phyloP scores from a whole-genome alignment of 2,797 vertebrate species.

The Gastrophryne carolinensis region DNA sequence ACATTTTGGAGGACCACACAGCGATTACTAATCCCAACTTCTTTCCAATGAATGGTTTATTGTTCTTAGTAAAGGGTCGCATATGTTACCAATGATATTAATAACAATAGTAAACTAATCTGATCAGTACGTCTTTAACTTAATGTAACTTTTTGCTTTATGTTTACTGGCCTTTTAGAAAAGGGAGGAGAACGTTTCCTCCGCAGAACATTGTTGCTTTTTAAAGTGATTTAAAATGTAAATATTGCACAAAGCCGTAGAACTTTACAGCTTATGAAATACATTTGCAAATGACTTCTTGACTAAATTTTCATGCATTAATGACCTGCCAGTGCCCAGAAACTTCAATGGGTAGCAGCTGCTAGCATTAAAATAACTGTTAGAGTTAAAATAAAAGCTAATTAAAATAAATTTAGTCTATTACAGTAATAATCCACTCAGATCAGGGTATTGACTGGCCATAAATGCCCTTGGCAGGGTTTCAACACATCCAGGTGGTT shows the following conservation, averaged over 20 bases:
- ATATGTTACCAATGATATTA: too few relatives aligned
- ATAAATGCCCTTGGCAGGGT: slow-evolving; percentile 28
- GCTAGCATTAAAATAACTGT: slow-evolving; percentile 44
- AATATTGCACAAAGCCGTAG: not conserved
- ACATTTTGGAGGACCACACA: too few relatives aligned
- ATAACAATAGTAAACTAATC: too few relatives aligned
- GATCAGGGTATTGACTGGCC: slow-evolving; percentile 33
- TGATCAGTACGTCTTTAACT: not conserved
- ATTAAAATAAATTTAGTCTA: slow-evolving; percentile 36
- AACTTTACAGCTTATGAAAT: not conserved
- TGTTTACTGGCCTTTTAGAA: not conserved
- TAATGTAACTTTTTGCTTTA: not conserved
- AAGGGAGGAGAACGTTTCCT: not conserved
- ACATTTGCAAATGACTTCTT: not conserved
- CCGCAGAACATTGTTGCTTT: not conserved
- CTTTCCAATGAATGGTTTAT: too few relatives aligned
- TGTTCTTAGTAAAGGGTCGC: too few relatives aligned
- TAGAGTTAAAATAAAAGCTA: slow-evolving; percentile 38
- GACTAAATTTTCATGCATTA: slow-evolving; percentile 24
- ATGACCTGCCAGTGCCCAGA: slow-evolving; percentile 38
- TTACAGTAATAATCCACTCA: slow-evolving; percentile 46
- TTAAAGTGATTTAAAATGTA: not conserved
- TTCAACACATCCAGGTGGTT: slow-evolving; percentile 33
- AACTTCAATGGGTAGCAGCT: slow-evolving; percentile 36
- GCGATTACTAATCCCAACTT: too few relatives aligned